Base-by-base conservation (phyloP, 2,888 invertebrate species). In the Bhutanitis thaidina region DNA sequence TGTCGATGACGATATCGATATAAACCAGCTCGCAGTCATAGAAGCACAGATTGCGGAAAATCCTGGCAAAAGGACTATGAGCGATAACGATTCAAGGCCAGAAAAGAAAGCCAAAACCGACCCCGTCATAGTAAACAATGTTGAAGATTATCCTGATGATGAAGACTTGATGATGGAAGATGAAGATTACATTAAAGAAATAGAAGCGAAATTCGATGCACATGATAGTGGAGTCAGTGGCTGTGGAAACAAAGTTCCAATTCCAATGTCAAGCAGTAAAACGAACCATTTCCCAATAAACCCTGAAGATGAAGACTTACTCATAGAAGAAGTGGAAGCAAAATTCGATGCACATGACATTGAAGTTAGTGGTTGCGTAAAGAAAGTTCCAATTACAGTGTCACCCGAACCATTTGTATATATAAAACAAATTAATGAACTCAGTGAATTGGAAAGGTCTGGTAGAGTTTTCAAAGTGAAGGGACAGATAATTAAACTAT, bases 401-500 rank as follows among this genome's bases (percentile, higher is more conserved):
- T 54, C 77, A 7, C 20, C 69, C 0, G 78, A 83, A 51, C 90
- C 90, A 0, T 90, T 80, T 52, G 69, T 84, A 3, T 90, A 86
- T 59, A 80, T 91, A 48, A 86, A 83, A 59, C 85, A 90, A 58
- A 77, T 90, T 13, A 77, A 77, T 12, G 79, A 82, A 7, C 58
- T 83, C 59, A 59, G 49, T 27, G 73, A 73, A 0, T 55, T 55
- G 8, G 75, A 78, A 10, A 83, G 70, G 51, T 63, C 57, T 1
- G 84, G 83, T 0, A 89, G 80, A 49, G 86, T 80, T 16, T 91
- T 89, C 53, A 90, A 76, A 57, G 87, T 93, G 0, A 91, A 90
- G 64, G 93, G 87, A 0, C 91, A 91, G 64, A 90, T 93, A 49
- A 80, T 90, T 64, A 82, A 76, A 43, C 69, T 93, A 12, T 61